A percentile compares a stretch with the other conserved stretches of the same genome.
phyloP scores from a whole-genome alignment of 2,797 vertebrate species.

The Nyctibius grandis region DNA sequence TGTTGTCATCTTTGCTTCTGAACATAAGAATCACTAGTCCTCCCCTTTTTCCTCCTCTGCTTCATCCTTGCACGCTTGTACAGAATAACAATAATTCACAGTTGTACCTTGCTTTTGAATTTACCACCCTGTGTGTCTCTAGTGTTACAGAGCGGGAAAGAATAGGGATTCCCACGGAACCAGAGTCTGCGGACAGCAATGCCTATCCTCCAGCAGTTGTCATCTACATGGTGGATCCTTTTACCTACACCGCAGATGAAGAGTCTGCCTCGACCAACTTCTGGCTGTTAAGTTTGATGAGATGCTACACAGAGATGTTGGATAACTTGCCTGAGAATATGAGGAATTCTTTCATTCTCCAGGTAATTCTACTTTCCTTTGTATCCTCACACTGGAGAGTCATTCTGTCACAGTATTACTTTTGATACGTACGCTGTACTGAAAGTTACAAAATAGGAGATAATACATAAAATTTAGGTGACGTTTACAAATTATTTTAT shows the following conservation, averaged over 20 bases:
- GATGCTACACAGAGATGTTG: slow-evolving; percentile 95
- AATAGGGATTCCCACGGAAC: slow-evolving; percentile 90
- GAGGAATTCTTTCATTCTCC: slow-evolving; percentile 90
- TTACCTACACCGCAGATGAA: slow-evolving; percentile 83
- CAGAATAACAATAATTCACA: not conserved
- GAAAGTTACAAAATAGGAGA: not conserved
- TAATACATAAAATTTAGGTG: not conserved
- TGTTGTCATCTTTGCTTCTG: not conserved
- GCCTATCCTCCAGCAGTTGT: slow-evolving; percentile 90
- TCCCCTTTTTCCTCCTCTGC: not conserved
- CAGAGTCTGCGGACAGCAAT: slow-evolving; percentile 86
- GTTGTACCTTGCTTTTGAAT: not conserved
- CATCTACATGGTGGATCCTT: slow-evolving; percentile 95
- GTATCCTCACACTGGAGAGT: not conserved
- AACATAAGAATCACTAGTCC: accelerated
- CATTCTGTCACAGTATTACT: not conserved
- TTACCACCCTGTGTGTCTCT: not conserved
- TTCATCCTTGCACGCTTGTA: not conserved
- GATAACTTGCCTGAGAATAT: slow-evolving; percentile 88
- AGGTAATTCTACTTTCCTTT: slow-evolving; percentile 73
- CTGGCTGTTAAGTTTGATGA: slow-evolving; percentile 93
- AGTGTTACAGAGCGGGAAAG: slow-evolving; percentile 84
- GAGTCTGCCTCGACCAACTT: slow-evolving; percentile 86
- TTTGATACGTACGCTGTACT: accelerated
- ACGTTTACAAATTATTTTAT: not conserved